Evolutionary conservation across 2,888 invertebrate species (phyloP).

Genomic region (Anthrax anthrax): DNA sequence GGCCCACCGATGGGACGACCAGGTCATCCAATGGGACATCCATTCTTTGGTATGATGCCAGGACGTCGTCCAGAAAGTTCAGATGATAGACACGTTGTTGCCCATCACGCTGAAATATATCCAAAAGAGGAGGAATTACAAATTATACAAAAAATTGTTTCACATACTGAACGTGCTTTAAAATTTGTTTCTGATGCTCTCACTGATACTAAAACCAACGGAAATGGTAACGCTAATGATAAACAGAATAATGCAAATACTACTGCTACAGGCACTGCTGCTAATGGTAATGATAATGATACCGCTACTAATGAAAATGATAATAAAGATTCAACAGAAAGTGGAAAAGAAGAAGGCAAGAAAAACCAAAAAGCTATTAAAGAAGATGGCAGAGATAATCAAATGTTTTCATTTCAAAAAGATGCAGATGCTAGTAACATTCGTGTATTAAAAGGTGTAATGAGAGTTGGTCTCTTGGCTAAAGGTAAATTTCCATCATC

Average conservation of each 20-base stretch:
- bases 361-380: slow-evolving; percentile 38
- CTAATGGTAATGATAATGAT: slow-evolving; percentile 5
- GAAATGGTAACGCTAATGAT: slow-evolving; percentile 17
- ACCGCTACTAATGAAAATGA: slow-evolving; percentile 6
- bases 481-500: slow-evolving; percentile 35
- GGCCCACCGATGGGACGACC: slow-evolving; percentile 33
- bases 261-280: slow-evolving; percentile 34
- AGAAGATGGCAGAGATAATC: slow-evolving; percentile 69
- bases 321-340: slow-evolving; percentile 4
- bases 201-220: slow-evolving; percentile 39
- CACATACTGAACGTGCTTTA: slow-evolving; percentile 83
- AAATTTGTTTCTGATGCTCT: slow-evolving; percentile 87
- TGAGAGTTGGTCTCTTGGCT: slow-evolving; percentile 86
- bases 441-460: slow-evolving; percentile 84
- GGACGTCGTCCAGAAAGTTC: slow-evolving; percentile 78
- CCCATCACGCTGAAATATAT: slow-evolving; percentile 86
- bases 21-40: slow-evolving; percentile 29
- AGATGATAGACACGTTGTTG: slow-evolving; percentile 90
- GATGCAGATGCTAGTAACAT: slow-evolving; percentile 46
- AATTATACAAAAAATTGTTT: slow-evolving; percentile 81
- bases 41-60: slow-evolving; percentile 43
- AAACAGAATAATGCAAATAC: slow-evolving; percentile 23
- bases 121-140: slow-evolving; percentile 81
- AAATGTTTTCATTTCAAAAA: slow-evolving; percentile 58
- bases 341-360: slow-evolving; percentile 25